Base-by-base conservation (phyloP, 2,113 vertebrate species). In the Leiothrix lutea region DNA sequence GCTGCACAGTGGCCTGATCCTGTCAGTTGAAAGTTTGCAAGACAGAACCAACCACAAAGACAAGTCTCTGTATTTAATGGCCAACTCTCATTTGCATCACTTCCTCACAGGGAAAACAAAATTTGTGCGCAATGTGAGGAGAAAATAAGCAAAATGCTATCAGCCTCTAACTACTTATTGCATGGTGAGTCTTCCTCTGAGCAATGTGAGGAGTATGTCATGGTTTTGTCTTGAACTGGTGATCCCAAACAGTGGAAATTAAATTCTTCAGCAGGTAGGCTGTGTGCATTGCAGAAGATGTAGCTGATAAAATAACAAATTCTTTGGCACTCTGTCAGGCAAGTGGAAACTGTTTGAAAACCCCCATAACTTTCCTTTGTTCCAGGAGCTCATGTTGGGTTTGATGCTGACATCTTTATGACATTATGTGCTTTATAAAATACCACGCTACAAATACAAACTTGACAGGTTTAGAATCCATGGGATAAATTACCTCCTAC, bases 321-420 rank as follows among this genome's bases (percentile, higher is more conserved):
- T 80, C 14, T 91, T 77, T 88, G 62, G 11, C 31, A 18, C 11
- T 85, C 20, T 89, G 35, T 71, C 60, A 82, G 50, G 42, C 66
- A 80, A 48, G 14, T 47, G 45, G 82, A 86, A 88, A 66, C 36
- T 75, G 50, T 64, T 94, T 56, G 28, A 89, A 92, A 80, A 61
- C 33, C 64, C 67, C 25, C 40, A 8, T 21, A 69, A 47, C 22
- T 79, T 65, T 15, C 14, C 44, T 91, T n/a, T 80, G 22, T 89
- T 87, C 40, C 85, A 80, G 45, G 36, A 90, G 28, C 50, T 92
- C 58, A 23, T 88, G 86, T 58, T 74, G 51, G 31, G 28, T 61
- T 82, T 69, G 42, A 24, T 88, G 23, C 35, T 92, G 70, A 57
- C 47, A 80, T 86, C 50, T 86, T 86, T 73, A 69, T 79, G 74